These are phyloP conservation scores for Cetoscarus ocellatus DNA, from an alignment of 2,797 vertebrate genomes.

Conservation along the genomic window DNA sequence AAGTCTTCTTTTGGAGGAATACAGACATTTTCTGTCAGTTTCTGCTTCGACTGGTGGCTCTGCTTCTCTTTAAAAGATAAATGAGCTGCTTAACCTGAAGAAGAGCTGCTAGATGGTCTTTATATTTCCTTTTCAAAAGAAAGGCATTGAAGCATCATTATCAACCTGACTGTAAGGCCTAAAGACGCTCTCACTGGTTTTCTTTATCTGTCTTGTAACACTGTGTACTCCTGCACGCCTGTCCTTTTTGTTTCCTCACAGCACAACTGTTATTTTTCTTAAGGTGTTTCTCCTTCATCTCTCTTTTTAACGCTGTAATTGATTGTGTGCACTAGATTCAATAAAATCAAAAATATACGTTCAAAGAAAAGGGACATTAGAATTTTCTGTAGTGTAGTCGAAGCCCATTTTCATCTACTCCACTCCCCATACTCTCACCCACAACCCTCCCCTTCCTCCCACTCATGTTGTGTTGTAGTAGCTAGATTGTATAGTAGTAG, in stretches of 20 bases:
- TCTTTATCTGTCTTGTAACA: conserved; percentile 59
- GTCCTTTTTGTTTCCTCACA: conserved; percentile 43
- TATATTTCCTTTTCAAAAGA: conserved; percentile 13
- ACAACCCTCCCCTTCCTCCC: neutral
- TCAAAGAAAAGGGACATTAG: conserved; percentile 76
- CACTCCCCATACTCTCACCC: neutral
- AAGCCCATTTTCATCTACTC: neutral
- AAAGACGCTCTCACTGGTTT: conserved; percentile 40
- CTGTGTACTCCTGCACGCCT: conserved; percentile 65
- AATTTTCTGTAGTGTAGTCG: conserved; percentile 61
- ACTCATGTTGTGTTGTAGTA: conserved; percentile 54
- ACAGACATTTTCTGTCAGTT: conserved; percentile 2
- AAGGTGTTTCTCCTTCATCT: conserved; percentile 33
- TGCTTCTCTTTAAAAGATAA: conserved; percentile 8
- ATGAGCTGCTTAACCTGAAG: conserved; percentile 5
- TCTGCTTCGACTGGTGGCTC: neutral
- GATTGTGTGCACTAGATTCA: conserved; percentile 90
- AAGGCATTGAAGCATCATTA: neutral
- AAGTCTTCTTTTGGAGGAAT: conserved; percentile 28
- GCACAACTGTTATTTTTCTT: conserved; percentile 47
- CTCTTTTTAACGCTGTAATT: conserved; percentile 86
- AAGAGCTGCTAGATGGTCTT: conserved; percentile 2
- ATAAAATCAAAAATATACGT: conserved; percentile 90
- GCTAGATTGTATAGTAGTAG: conserved; percentile 49
- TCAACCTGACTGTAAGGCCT: conserved; percentile 17